Conservation (phyloP, 1,140 invertebrate genomes). For the Caligus rogercresseyi region DNA sequence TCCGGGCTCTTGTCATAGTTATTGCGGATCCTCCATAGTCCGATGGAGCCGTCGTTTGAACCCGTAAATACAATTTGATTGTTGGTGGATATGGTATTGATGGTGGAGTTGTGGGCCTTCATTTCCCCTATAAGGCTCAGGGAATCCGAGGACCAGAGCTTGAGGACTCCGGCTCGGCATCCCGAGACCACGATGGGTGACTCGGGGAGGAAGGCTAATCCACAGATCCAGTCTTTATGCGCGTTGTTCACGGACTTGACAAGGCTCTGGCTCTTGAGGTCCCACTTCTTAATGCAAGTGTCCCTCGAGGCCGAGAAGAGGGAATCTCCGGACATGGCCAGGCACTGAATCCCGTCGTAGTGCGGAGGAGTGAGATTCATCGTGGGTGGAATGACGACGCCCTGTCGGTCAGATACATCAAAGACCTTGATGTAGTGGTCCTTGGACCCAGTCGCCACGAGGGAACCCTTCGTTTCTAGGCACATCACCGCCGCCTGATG, state of each 20-base stretch:
- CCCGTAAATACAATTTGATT: slow-evolving; percentile 55
- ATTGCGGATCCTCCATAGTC: not conserved
- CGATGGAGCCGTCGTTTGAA: slow-evolving; percentile 32
- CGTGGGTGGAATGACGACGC: slow-evolving; percentile 40
- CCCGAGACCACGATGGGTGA: slow-evolving; percentile 43
- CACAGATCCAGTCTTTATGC: slow-evolving; percentile 75
- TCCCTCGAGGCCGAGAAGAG: slow-evolving; percentile 71
- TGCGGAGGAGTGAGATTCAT: slow-evolving; percentile 65
- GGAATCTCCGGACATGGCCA: slow-evolving; percentile 42
- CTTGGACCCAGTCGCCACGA: slow-evolving; percentile 62
- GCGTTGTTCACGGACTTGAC: slow-evolving; percentile 60
- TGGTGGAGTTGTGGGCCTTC: slow-evolving; percentile 49
- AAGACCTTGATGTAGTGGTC: slow-evolving; percentile 64
- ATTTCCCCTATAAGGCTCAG: slow-evolving; percentile 48
- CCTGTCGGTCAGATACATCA: slow-evolving; percentile 38
- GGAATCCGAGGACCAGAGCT: slow-evolving; percentile 47
- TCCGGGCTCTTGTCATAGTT: slow-evolving; percentile 13
- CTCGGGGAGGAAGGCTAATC: slow-evolving; percentile 44
- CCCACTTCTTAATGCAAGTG: slow-evolving; percentile 74
- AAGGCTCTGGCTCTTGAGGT: slow-evolving; percentile 45
- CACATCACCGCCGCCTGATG: slow-evolving; percentile 74
- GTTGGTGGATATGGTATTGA: slow-evolving; percentile 55
- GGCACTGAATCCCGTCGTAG: slow-evolving; percentile 70
- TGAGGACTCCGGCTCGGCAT: slow-evolving; percentile 52
- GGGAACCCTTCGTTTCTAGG: slow-evolving; percentile 38